A percentile compares a stretch with the other conserved stretches of the same genome.
These are phyloP conservation scores for Aphyosemion australe DNA, from an alignment of 2,113 vertebrate species.

Conservation along the genomic window DNA sequence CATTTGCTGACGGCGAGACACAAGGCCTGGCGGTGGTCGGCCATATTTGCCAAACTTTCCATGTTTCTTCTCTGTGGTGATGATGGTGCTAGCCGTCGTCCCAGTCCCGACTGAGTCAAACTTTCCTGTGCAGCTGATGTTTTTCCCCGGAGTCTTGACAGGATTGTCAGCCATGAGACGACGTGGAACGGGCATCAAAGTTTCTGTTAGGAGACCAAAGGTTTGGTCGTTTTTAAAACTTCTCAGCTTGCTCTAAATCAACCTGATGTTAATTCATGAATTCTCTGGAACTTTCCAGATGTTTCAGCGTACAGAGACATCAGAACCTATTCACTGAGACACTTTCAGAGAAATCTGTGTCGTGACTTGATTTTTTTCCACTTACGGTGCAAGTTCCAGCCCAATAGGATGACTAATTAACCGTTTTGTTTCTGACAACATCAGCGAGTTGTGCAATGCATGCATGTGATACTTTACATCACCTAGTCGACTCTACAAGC, in stretches of 20 bases:
- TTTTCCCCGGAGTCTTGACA: conserved; percentile 51
- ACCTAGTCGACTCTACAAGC: neutral
- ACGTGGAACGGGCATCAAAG: conserved; percentile 32
- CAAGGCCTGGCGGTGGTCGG: conserved; percentile 60
- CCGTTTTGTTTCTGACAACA: conserved; percentile 2
- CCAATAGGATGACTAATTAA: conserved; percentile 60
- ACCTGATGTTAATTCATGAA: too few species aligned
- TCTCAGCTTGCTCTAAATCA: too few species aligned
- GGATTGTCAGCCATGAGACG: conserved; percentile 49
- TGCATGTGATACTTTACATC: conserved; percentile 31
- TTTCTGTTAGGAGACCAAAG: too few species aligned
- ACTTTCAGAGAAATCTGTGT: neutral
- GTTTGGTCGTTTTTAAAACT: too few species aligned
- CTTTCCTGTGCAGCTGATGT: conserved; percentile 75
- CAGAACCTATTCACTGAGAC: neutral
- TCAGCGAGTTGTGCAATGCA: conserved; percentile 55
- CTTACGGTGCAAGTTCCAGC: conserved; percentile 41
- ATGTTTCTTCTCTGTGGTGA: conserved; percentile 73
- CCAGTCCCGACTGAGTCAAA: conserved; percentile 68
- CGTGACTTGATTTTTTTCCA: conserved; percentile 48
- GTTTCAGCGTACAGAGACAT: neutral
- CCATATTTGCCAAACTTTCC: conserved; percentile 70
- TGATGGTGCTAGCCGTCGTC: conserved; percentile 56
- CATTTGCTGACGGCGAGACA: conserved; percentile 74
- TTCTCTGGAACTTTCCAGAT: neutral